Conservation (phyloP, 2,797 vertebrate species). For the Denticeps clupeoides region DNA sequence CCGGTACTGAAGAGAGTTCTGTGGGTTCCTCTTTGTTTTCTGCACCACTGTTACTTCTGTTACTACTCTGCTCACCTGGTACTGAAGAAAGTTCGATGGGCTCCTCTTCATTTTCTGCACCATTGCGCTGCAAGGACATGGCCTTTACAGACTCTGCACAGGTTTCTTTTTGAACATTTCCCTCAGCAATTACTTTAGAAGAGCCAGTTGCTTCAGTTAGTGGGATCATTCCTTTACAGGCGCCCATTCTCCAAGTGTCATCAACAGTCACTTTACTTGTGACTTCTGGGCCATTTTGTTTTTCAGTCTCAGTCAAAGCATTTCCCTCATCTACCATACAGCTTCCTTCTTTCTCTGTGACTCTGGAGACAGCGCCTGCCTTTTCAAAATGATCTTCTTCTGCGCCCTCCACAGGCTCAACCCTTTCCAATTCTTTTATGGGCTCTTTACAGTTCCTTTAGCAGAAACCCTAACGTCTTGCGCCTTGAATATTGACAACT, state of each 20-base stretch:
- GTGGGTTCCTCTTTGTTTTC: not conserved
- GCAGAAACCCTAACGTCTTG: too few species aligned
- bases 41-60: not conserved
- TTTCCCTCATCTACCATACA: not conserved
- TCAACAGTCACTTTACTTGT: constrained; percentile 1
- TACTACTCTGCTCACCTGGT: not conserved
- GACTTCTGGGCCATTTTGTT: constrained; percentile 6
- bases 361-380: not conserved
- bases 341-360: not conserved
- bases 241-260: too few species aligned
- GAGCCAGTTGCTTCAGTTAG: too few species aligned
- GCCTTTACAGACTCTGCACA: constrained; percentile 10
- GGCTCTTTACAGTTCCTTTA: not conserved
- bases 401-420: constrained; percentile 3
- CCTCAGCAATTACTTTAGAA: too few species aligned
- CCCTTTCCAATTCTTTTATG: constrained; percentile 3
- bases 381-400: constrained; percentile 7
- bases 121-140: not conserved
- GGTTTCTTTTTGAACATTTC: constrained; percentile 12
- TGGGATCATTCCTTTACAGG: too few species aligned
- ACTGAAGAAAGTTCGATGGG: constrained; percentile 14
- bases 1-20: too few species aligned
- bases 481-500: too few species aligned
- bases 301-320: constrained; percentile 19
- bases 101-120: constrained; percentile 1